Percentiles rank a stretch among this genome's conserved stretches.
These are phyloP conservation scores for Manduca sexta DNA, from an alignment of 1,140 invertebrate genomes.

Conservation along the genomic window DNA sequence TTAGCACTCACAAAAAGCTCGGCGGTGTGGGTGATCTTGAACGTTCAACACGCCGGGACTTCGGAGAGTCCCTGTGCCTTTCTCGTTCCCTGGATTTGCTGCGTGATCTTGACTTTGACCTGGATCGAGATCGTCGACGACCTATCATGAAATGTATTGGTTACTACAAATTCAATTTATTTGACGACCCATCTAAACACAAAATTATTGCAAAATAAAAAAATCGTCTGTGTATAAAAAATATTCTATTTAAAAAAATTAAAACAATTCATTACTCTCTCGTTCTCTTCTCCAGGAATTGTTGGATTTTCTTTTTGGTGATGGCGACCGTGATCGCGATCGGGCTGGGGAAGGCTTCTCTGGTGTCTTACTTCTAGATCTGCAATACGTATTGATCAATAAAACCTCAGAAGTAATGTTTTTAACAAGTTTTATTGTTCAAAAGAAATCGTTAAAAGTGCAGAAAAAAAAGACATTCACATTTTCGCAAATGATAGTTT, in stretches of 20 bases:
- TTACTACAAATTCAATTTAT: too few species aligned
- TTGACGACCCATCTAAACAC: too few species aligned
- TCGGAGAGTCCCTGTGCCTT: slow-evolving; percentile 38
- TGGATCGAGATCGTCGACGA: slow-evolving; percentile 69
- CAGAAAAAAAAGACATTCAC: too few species aligned
- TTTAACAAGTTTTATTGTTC: too few species aligned
- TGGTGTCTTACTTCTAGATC: slow-evolving; percentile 74
- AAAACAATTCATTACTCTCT: slow-evolving; percentile 29
- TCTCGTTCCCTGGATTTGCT: slow-evolving; percentile 49
- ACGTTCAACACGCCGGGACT: slow-evolving; percentile 44
- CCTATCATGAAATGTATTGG: slow-evolving; percentile 26
- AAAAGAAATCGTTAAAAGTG: too few species aligned
- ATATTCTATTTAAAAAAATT: too few species aligned
- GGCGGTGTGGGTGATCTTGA: slow-evolving; percentile 83
- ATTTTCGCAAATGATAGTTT: too few species aligned
- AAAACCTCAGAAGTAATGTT: too few species aligned
- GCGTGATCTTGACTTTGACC: slow-evolving; percentile 74
- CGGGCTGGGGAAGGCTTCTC: slow-evolving; percentile 71
- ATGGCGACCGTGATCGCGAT: slow-evolving; percentile 76
- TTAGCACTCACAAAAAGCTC: slow-evolving; percentile 82
- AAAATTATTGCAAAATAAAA: too few species aligned
- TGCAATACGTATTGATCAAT: slow-evolving; percentile 17
- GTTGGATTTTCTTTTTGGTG: slow-evolving; percentile 41
- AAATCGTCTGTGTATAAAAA: too few species aligned
- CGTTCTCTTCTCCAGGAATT: slow-evolving; percentile 51